Conservation (phyloP, 2,797 vertebrate species). For the Anableps anableps region DNA sequence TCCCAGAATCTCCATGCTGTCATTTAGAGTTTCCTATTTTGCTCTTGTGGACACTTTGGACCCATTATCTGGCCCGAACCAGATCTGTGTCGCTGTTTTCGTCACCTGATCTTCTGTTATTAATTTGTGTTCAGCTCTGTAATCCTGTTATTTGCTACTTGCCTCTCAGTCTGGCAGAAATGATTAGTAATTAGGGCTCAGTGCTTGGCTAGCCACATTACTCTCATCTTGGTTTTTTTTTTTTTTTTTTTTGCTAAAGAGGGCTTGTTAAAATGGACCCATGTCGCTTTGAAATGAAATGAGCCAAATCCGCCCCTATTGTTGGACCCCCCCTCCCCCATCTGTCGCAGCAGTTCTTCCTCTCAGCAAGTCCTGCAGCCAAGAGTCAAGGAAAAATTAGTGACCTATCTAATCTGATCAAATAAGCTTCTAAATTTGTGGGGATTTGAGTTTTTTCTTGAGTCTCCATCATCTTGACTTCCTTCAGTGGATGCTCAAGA, state of each 20-base stretch:
- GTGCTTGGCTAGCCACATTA: constrained; percentile 50
- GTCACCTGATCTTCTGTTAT: constrained; percentile 49
- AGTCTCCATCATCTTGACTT: constrained; percentile 18
- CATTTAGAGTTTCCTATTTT: neutral
- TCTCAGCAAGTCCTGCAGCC: constrained; percentile 5
- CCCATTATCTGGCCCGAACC: neutral
- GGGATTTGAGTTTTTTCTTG: constrained; percentile 19
- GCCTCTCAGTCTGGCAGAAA: constrained; percentile 61
- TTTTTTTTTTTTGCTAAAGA: constrained; percentile 29
- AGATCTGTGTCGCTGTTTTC: neutral
- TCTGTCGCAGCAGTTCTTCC: constrained; percentile 22
- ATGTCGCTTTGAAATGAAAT: constrained; percentile 57
- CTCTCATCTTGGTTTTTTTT: constrained; percentile 52
- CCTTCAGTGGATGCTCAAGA: neutral
- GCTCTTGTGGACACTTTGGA: neutral
- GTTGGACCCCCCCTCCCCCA: constrained; percentile 26
- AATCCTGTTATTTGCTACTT: constrained; percentile 65
- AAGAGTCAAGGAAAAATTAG: constrained; percentile 29
- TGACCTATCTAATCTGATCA: constrained; percentile 20
- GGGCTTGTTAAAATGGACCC: constrained; percentile 66
- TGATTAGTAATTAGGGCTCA: constrained; percentile 58
- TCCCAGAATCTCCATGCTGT: neutral
- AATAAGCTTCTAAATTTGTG: constrained; percentile 6
- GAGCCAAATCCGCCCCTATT: constrained; percentile 54
- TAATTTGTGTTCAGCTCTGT: constrained; percentile 55